These are phyloP conservation scores for Anabacerthia variegaticeps DNA, from an alignment of 2,797 vertebrate genomes.

Conservation along the genomic window DNA sequence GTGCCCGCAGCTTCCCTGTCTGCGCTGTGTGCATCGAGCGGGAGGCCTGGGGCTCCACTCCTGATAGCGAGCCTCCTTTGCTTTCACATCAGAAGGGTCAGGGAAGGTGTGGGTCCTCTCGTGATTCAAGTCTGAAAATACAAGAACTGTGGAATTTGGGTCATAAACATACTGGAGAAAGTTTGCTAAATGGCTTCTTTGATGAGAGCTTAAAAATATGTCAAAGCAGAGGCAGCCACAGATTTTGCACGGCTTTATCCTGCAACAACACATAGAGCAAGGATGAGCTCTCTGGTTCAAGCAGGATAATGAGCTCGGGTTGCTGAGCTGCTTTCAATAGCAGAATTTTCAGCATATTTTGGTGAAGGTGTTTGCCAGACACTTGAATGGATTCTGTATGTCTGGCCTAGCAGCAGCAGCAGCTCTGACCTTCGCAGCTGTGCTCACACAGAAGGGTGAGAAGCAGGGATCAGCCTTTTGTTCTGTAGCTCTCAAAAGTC, in stretches of 20 bases:
- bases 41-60: not conserved
- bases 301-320: rapidly evolving
- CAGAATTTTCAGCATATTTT: not conserved
- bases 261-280: not conserved
- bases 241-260: not conserved
- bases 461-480: not conserved
- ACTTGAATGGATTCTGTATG: not conserved
- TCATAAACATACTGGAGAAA: not conserved
- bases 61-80: not conserved
- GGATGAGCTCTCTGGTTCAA: not conserved
- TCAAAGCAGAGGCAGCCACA: not conserved
- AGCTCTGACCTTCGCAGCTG: not conserved
- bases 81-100: not conserved
- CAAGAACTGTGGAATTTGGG: not conserved
- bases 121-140: not conserved
- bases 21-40: no score
- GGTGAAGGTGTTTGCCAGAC: not conserved
- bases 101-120: not conserved
- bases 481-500: not conserved
- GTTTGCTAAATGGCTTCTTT: not conserved
- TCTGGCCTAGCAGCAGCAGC: not conserved
- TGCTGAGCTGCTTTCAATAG: not conserved
- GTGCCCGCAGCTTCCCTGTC: not conserved
- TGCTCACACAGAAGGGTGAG: not conserved
- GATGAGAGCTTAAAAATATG: not conserved